Evolutionary conservation across 2,113 vertebrate species (phyloP), one percentile per base, ranked within the genome.

Genomic region (Aphelocoma coerulescens): DNA sequence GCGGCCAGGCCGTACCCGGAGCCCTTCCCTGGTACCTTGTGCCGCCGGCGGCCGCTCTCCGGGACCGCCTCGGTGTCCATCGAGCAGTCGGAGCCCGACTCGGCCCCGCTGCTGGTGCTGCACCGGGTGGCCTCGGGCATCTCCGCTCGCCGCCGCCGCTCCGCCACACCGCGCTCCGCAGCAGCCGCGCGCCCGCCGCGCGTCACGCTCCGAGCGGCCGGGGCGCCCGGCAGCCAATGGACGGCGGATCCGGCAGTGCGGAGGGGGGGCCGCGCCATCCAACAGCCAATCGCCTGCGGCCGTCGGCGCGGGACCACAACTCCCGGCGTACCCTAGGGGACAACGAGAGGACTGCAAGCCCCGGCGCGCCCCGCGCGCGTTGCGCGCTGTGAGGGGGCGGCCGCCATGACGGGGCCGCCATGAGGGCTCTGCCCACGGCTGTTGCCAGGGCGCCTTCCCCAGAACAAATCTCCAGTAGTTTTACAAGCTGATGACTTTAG

Each of bases 81-180:
- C 6, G 91, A 84, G 73, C 85, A 89, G 78, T 96, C 91, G 37
- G 85, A 37, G 55, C 76, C 91, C 61, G 93, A 84, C 28, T 96
- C 91, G 20, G 49, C 39, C 28, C 65, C 82, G 55, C 91, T 93
- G 68, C 85, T 72, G 7, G 7, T n/a, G 33, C 89, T 76, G 13
- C 61, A 69, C 78, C 82, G 82, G 21, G 65, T 52, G 16, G 89
- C 93, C 43, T 92, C 95, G 3, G 91, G 93, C 95, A 95, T 95
- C 80, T 62, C 85, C n/a, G 24, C 68, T 43, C 22, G 1, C 46
- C 63, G 21, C 57, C 80, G 30, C 13, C 20, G 21, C 81, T 69
- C 7, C 59, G 20, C 68, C 37, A 21, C 73, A 35, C 67, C 32
- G 37, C 62, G 46, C 67, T 51, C 66, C 77, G 63, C 88, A 23